Percentiles rank a stretch among this genome's conserved stretches.
Evolutionary conservation across 2,888 invertebrate genomes (phyloP).

Genomic region (Tromatobia lineatoria): DNA sequence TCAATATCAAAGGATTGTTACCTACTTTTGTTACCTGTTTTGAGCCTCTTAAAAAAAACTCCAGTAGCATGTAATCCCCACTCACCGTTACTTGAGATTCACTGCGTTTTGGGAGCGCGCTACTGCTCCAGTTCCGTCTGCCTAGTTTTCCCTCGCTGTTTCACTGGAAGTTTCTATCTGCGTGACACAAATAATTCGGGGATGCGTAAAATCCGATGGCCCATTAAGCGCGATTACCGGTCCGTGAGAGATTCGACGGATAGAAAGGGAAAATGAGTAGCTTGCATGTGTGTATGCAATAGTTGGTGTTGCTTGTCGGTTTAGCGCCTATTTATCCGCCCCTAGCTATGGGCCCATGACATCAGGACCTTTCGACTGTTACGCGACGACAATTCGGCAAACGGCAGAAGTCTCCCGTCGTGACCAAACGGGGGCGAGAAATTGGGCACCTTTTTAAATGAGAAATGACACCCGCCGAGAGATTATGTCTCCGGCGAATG

Average conservation of each 20-base stretch:
- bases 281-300: conserved; percentile 3
- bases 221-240: conserved; percentile 82
- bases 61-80: conserved; percentile 44
- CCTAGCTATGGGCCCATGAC: conserved; percentile 63
- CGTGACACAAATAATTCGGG: conserved; percentile 82
- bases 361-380: conserved; percentile 70
- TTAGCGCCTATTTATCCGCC: conserved; percentile 75
- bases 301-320: conserved; percentile 66
- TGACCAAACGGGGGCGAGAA: conserved; percentile 84
- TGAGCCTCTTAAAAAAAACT: conserved; percentile 28
- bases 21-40: background rate
- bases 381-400: conserved; percentile 53
- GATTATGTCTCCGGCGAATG: conserved; percentile 74
- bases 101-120: background rate
- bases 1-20: background rate
- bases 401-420: conserved; percentile 77
- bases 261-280: conserved; percentile 69
- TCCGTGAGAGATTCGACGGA: conserved; percentile 78
- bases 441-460: conserved; percentile 82
- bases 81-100: conserved; percentile 2
- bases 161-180: conserved; percentile 43
- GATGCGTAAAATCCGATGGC: conserved; percentile 84
- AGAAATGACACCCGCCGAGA: conserved; percentile 79
- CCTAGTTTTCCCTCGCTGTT: conserved; percentile 39
- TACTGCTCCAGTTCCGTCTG: conserved; percentile 15